Evolutionary conservation across 1,140 invertebrate genomes (phyloP), one percentile per base, ranked within the genome.

Genomic region (Drosophila sturtevanti): DNA sequence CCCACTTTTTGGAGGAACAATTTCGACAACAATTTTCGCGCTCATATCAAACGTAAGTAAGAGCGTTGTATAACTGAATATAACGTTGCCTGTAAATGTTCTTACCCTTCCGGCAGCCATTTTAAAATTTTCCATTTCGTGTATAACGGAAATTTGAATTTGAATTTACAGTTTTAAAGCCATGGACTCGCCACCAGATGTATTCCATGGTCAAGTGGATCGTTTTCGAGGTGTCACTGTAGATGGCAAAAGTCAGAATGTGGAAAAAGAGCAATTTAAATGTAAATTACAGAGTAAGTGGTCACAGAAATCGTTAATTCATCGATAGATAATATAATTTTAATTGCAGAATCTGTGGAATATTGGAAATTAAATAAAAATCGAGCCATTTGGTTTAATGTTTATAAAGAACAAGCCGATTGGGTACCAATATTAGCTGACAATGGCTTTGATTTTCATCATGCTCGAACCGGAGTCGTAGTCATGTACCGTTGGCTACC

Each of bases 401-500:
- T 98, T 2, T 89, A 94, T 81, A 92, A 95, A 37, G 91, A 94
- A 51, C 94, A 97, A 78, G 93, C 95, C 5, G 93, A 94, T 10
- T 96, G 96, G 94, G 94, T 98, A 56, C 96, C 97, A 35, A 91
- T 96, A 69, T 92, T 98, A 70, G 94, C 95, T 0, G 94, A 95
- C 91, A 93, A 95, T 86, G 96, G 96, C 16, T 98, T 98, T 89
- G 95, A 95, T 63, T 98, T 96, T 87, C 97, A 98, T 92, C 97
- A 98, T 93, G 96, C 97, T 0, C 94, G 95, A 74, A 93, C 95
- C 21, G 94, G 95, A 14, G 96, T 95, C 92, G 95, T 97, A 0
- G 95, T 95, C 92, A 93, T 98, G 93, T 96, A 95, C 79, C 94
- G 94, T 84, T 98, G 97, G 97, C 91, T 98, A 48, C 94, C 95